Evolutionary conservation across 2,888 invertebrate species (phyloP).

Genomic region (Liopterus haemorrhoidalis): DNA sequence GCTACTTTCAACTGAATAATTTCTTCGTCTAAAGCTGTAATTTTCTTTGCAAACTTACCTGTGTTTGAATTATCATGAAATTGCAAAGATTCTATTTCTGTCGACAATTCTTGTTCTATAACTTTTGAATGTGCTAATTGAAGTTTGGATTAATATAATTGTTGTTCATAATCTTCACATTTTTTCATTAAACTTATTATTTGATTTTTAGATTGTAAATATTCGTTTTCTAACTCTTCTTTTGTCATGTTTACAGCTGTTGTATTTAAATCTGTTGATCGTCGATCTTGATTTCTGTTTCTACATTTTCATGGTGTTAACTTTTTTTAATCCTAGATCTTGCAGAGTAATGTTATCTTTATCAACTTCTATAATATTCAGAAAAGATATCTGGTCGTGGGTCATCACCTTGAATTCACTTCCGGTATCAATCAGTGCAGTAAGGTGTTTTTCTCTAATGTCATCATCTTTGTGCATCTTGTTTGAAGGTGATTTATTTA

Average conservation of each 20-base stretch:
- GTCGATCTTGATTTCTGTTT: too few relatives aligned
- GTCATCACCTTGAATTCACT: too few relatives aligned
- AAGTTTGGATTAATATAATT: constrained; percentile 13
- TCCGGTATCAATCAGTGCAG: too few relatives aligned
- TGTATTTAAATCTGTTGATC: too few relatives aligned
- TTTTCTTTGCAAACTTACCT: constrained; percentile 17
- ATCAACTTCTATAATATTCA: too few relatives aligned
- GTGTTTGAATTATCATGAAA: constrained; percentile 6
- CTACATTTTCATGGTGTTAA: too few relatives aligned
- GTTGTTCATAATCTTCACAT: constrained; percentile 16
- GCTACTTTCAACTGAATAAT: constrained; percentile 11
- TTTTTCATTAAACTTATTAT: constrained; percentile 1
- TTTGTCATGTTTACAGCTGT: constrained; percentile 9
- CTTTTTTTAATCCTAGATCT: too few relatives aligned
- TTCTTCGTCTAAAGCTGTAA: constrained; percentile 22
- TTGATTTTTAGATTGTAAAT: constrained; percentile 6
- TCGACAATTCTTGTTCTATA: constrained; percentile 14
- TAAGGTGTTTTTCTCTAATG: too few relatives aligned
- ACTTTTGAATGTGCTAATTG: constrained; percentile 15
- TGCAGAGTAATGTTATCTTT: too few relatives aligned
- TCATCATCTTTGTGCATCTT: too few relatives aligned
- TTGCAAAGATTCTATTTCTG: constrained; percentile 16
- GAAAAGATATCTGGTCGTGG: too few relatives aligned
- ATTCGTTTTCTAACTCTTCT: constrained; percentile 10
- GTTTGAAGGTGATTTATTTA: too few relatives aligned